Evolutionary conservation across 2,888 invertebrate genomes (phyloP), one percentile per base, ranked within the genome.

Genomic region (Brachynemurus nebulosus): DNA sequence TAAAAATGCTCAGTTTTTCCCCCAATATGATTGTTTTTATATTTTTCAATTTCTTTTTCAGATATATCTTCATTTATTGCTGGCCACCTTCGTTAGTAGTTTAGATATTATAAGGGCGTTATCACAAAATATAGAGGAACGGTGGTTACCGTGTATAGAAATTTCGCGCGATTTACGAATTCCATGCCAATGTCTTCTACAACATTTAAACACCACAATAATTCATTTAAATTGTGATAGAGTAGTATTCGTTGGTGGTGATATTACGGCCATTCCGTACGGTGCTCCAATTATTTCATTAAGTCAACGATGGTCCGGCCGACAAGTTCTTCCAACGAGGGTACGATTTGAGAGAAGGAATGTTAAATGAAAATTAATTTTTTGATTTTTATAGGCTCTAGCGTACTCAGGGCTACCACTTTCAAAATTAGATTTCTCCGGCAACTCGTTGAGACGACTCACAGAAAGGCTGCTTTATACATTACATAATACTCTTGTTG

Each of bases 211-310:
- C 17, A 60, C 63, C 43, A 64, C 66, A 3, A 64, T 74, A 44
- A 77, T 88, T 51, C 68, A 75, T 53, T 78, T 89, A 72, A 76
- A 90, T 62, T 91, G 91, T 61, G 89, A 91, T 66, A 66, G 76
- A 7, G 78, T 86, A 18, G 84, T 88, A 20, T 88, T 90, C 57
- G 71, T 79, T 19, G 78, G 79, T 4, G 78, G 79, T 4, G 88
- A 90, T 59, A 79, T 81, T 51, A 79, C 86, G 0, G 69, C 79
- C 8, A 63, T 84, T 52, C 84, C 90, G 2, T 79, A 78, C 56
- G 81, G 82, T 37, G 85, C 85, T 18, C 86, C 86, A 2, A 79
- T 91, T 47, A 76, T 81, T 40, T 74, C 81, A 7, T 86, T 85
- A 63, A 79, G 80, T 46, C 90, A 90, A 60, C 71, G 78, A 51